Percentiles rank a stretch among this genome's conserved stretches.
Evolutionary conservation across 2,797 vertebrate species (phyloP).

Genomic region (Pangasius macronema): DNA sequence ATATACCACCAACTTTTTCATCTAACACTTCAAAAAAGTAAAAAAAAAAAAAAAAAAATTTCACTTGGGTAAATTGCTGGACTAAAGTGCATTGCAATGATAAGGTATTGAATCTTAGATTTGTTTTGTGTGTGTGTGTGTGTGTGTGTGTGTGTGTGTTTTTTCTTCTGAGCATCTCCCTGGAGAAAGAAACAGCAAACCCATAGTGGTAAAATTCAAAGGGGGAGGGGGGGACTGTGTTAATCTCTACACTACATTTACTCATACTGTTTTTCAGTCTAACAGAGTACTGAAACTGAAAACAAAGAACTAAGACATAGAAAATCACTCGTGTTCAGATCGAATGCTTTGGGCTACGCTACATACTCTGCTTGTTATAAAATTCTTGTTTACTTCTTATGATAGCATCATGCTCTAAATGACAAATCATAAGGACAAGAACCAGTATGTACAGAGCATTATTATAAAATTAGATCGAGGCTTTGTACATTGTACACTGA

Average conservation of each 20-base stretch:
- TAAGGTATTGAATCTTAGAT: not conserved
- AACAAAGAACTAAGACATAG: not conserved
- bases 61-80: not conserved
- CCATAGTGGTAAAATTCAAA: not conserved
- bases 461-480: constrained; percentile 41
- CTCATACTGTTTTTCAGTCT: not conserved
- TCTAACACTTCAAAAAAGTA: not conserved
- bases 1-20: not conserved
- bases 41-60: too few relatives aligned
- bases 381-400: constrained; percentile 25
- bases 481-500: constrained; percentile 23
- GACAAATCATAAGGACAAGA: constrained; percentile 51
- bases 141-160: not conserved
- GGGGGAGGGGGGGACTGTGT: not conserved
- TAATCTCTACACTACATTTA: not conserved
- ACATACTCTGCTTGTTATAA: constrained; percentile 13
- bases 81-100: constrained; percentile 19
- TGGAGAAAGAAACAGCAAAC: not conserved
- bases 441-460: constrained; percentile 63
- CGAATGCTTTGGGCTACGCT: constrained; percentile 19
- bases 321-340: not conserved
- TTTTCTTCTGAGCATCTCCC: not conserved
- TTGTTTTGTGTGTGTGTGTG: not conserved
- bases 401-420: constrained; percentile 32
- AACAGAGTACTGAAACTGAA: not conserved